These are phyloP conservation scores for Mesocentrotus franciscanus DNA, from an alignment of 53 echinoderm and acorn worm species.

Conservation along the genomic window DNA sequence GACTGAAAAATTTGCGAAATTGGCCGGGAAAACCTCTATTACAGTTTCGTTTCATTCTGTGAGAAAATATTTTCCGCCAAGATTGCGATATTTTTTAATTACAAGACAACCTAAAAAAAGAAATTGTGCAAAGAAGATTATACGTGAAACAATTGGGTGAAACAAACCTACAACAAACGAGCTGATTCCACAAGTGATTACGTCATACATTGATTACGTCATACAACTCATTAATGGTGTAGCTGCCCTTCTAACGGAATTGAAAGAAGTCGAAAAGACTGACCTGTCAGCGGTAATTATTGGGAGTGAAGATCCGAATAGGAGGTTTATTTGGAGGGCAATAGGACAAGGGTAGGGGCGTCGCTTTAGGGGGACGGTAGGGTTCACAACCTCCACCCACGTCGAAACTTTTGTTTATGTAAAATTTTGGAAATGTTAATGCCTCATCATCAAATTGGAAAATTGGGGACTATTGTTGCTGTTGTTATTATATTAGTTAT, in stretches of 20 bases:
- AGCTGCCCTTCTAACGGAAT: not conserved
- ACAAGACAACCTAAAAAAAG: too few relatives aligned
- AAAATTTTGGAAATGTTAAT: not conserved
- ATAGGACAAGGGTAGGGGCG: not conserved
- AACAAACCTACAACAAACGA: not conserved
- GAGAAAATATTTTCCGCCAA: too few relatives aligned
- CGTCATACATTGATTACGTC: not conserved
- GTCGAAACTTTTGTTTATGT: not conserved
- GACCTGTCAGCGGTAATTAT: not conserved
- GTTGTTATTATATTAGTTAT: too few relatives aligned
- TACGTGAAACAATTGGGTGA: not conserved
- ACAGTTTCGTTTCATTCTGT: too few relatives aligned
- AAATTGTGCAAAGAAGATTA: not conserved
- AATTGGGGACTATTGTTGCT: too few relatives aligned
- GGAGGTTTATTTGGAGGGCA: not conserved
- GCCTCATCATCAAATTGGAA: too few relatives aligned
- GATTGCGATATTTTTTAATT: not conserved
- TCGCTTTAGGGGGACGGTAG: not conserved
- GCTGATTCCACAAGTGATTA: not conserved
- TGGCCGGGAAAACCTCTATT: too few relatives aligned
- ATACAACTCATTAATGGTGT: not conserved
- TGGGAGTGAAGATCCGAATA: slow-evolving; percentile 22
- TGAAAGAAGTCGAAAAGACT: not conserved
- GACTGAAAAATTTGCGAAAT: too few relatives aligned
- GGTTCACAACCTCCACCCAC: not conserved